These are phyloP conservation scores for Spilosoma lubricipeda DNA, from an alignment of 2,888 invertebrate genomes.

Conservation along the genomic window DNA sequence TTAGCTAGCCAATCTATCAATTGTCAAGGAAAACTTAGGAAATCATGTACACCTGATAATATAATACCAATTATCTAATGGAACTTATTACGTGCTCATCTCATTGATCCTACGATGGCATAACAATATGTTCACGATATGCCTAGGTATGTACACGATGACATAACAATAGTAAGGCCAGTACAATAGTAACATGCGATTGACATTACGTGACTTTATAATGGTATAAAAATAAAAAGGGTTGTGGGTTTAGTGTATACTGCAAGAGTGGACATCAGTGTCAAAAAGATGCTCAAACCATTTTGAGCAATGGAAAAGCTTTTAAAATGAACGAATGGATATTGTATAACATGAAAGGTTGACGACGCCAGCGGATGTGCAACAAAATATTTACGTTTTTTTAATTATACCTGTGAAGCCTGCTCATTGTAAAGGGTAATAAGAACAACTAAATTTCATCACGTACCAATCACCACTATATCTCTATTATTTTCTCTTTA, in stretches of 20 bases:
- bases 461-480: background rate
- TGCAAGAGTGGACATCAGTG: background rate
- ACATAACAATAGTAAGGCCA: background rate
- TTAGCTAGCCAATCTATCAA: background rate
- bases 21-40: background rate
- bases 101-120: background rate
- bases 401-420: background rate
- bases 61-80: background rate
- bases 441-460: conserved; percentile 1
- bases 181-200: background rate
- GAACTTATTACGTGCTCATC: background rate
- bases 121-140: no score
- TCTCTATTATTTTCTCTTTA: conserved; percentile 1
- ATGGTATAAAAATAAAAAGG: background rate
- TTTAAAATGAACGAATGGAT: background rate
- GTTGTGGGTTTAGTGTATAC: background rate
- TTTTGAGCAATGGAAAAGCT: background rate
- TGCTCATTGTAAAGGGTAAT: background rate
- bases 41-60: background rate
- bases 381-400: background rate
- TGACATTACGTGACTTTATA: background rate
- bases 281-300: background rate
- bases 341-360: background rate
- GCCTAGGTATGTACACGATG: background rate
- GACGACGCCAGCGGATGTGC: background rate